phyloP scores from a whole-genome alignment of 2,888 invertebrate species.

The Palloptera scutellata region DNA sequence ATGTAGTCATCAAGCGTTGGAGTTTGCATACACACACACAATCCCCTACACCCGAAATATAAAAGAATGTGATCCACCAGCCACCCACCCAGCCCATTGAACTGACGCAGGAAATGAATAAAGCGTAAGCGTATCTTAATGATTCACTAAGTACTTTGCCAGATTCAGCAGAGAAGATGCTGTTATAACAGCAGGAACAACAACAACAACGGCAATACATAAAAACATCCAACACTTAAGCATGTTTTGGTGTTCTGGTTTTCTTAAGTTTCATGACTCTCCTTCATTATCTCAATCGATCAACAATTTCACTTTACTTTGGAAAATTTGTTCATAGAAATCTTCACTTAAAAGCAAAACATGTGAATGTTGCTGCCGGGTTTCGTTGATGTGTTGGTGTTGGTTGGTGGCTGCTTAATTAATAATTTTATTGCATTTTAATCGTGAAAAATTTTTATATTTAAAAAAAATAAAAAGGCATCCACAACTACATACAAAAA shows the following conservation, averaged over 20 bases:
- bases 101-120: not conserved
- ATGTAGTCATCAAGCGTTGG: not conserved
- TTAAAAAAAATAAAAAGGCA: slow-evolving; percentile 15
- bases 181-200: slow-evolving; percentile 6
- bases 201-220: slow-evolving; percentile 13
- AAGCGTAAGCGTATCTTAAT: slow-evolving; percentile 36
- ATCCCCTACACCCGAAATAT: not conserved
- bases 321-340: slow-evolving; percentile 10
- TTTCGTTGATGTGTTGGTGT: slow-evolving; percentile 13
- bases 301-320: slow-evolving; percentile 32
- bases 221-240: slow-evolving; percentile 5
- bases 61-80: not conserved
- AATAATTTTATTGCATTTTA: slow-evolving; percentile 44
- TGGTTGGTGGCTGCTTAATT: slow-evolving; percentile 40
- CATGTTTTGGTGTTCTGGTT: slow-evolving; percentile 30
- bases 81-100: not conserved
- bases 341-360: not conserved
- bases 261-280: slow-evolving; percentile 14
- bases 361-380: slow-evolving; percentile 4
- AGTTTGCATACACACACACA: too few relatives aligned
- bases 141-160: slow-evolving; percentile 34
- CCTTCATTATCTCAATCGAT: slow-evolving; percentile 31
- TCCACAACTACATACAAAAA: not conserved
- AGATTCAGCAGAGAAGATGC: slow-evolving; percentile 2
- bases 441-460: slow-evolving; percentile 36